Conservation (phyloP, 2,113 vertebrate genomes). For the Bufo gargarizans region DNA sequence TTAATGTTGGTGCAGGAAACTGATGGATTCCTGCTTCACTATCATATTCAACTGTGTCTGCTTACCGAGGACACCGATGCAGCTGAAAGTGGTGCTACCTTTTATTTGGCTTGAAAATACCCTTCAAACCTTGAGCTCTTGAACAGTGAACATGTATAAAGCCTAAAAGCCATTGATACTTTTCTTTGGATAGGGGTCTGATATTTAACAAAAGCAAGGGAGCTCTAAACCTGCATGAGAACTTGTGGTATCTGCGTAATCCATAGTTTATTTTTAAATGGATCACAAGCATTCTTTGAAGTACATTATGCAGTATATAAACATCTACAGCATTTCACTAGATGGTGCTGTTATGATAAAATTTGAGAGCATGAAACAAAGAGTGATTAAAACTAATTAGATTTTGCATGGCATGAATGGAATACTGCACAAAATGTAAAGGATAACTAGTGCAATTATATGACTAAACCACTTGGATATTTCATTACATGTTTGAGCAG, state of each 20-base stretch:
- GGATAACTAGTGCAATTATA: constrained; percentile 5
- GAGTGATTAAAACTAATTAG: constrained; percentile 42
- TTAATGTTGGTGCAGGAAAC: no score
- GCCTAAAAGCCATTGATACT: background rate
- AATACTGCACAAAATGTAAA: background rate
- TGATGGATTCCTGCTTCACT: no score
- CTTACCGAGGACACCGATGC: no score
- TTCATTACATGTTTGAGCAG: background rate
- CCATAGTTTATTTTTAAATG: background rate
- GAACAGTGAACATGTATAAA: background rate
- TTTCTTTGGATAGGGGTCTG: background rate
- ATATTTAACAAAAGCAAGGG: no score
- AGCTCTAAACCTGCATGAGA: no score
- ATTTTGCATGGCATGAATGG: constrained; percentile 25
- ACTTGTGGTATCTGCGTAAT: no score
- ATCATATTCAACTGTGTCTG: no score
- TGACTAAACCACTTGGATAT: background rate
- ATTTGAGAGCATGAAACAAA: constrained; percentile 31
- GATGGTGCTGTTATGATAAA: constrained; percentile 52
- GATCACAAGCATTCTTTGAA: background rate
- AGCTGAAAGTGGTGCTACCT: no score
- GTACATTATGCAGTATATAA: background rate
- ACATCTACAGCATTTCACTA: constrained; percentile 31
- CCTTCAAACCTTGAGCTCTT: background rate
- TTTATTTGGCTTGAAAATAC: no score